These are phyloP conservation scores for Nycticebus coucang DNA, from an alignment of 2,113 vertebrate genomes.

Conservation along the genomic window DNA sequence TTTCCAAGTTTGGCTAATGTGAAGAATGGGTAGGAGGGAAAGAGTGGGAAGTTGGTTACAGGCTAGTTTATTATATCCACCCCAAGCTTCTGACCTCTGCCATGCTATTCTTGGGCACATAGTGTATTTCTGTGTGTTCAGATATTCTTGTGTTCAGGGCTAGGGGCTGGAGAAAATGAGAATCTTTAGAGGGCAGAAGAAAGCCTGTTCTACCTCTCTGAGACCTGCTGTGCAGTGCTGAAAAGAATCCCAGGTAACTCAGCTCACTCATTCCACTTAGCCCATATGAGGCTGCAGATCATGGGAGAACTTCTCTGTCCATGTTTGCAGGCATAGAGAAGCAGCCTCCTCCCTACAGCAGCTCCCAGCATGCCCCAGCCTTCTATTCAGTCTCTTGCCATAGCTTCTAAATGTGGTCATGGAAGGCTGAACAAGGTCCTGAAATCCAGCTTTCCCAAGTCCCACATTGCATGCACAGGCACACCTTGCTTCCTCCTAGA, in stretches of 20 bases:
- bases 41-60: neutral
- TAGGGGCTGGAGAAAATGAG: neutral
- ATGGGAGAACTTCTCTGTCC: neutral
- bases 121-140: neutral
- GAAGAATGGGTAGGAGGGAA: neutral
- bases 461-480: neutral
- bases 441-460: neutral
- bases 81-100: slow-evolving; percentile 7
- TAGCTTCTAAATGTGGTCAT: slow-evolving; percentile 3
- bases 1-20: neutral
- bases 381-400: neutral
- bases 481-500: neutral
- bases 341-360: neutral
- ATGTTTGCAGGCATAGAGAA: neutral
- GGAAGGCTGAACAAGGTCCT: slow-evolving; percentile 12
- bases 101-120: neutral
- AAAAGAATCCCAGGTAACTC: neutral
- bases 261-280: neutral
- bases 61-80: neutral
- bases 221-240: neutral
- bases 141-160: neutral
- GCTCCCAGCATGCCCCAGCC: neutral
- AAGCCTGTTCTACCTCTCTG: neutral
- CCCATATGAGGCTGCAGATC: neutral
- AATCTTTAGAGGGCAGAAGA: neutral